phyloP scores from a whole-genome alignment of 2,113 vertebrate genomes.

The Poeciliopsis prolifica region DNA sequence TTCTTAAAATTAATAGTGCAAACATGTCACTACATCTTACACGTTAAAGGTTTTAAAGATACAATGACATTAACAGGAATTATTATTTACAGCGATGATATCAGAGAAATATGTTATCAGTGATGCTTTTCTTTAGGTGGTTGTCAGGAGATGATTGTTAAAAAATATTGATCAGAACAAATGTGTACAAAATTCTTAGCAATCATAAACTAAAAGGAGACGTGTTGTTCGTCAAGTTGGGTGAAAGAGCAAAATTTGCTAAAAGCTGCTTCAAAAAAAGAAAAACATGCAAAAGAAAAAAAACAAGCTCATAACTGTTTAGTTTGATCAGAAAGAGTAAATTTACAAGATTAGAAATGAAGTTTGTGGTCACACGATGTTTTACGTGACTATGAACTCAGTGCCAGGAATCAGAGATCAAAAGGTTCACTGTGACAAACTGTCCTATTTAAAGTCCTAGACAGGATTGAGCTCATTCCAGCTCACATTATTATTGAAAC shows the following conservation, averaged over 20 bases:
- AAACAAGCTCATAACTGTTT: neutral
- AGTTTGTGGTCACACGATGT: neutral
- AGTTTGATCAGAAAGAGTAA: neutral
- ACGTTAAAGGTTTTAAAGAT: slow-evolving; percentile 24
- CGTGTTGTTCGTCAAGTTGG: slow-evolving; percentile 10
- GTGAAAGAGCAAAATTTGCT: neutral
- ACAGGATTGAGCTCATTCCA: neutral
- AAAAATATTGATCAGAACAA: slow-evolving; percentile 8
- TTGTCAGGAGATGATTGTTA: slow-evolving; percentile 3
- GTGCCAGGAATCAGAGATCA: neutral
- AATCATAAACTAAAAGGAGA: slow-evolving; percentile 20
- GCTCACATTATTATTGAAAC: neutral
- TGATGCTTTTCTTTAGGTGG: slow-evolving; percentile 18
- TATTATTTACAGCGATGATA: slow-evolving; percentile 18
- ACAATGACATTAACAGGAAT: slow-evolving; percentile 27
- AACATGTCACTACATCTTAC: slow-evolving; percentile 32
- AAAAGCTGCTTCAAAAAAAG: neutral
- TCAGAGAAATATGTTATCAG: slow-evolving; percentile 4
- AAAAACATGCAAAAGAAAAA: neutral
- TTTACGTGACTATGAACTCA: neutral
- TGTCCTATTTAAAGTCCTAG: no score
- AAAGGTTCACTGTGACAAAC: neutral
- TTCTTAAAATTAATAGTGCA: slow-evolving; percentile 40
- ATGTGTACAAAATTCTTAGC: slow-evolving; percentile 43
- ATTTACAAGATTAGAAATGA: neutral